Evolutionary conservation across 2,888 invertebrate species (phyloP), one percentile per base, ranked within the genome.

Genomic region (Nineta flava): DNA sequence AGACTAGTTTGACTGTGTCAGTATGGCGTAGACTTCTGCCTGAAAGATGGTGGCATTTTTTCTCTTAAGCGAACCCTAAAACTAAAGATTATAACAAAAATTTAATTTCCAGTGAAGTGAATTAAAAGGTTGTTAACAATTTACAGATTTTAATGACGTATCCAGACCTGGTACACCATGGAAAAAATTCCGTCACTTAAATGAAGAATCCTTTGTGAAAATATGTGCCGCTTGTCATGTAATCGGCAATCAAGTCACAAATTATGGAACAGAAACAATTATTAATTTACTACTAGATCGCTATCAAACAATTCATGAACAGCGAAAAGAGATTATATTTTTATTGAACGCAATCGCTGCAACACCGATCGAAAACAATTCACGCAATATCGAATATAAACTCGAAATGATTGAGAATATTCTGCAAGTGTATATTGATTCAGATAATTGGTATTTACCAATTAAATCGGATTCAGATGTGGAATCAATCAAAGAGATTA

Each of bases 131-230:
- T 19, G 19, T 5, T 3, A 55, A 19, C n/a, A 16, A 12, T 46
- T 55, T 49, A 51, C 56, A 63, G 70, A 70, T 53, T 61, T 71
- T 32, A 66, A 72, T 47, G 60, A 63, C 49, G 56, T 57, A 16
- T 56, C 61, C 6, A 62, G 67, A 50, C 55, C 58, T 12, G 62
- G 63, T 48, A 64, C 70, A 3, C 74, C 77, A 0, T 87, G 86
- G 86, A 75, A 77, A 51, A 66, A 68, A 46, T 79, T 81, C 52
- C 74, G 73, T 49, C 75, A 80, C 63, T 67, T 84, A 47, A 71
- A 70, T 52, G 68, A 72, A 10, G 57, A 62, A 19, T 59, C 59
- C 2, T 60, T 70, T 51, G 53, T 57, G 1, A 71, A 76, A 45
- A 62, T 86, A n/a, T 67, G 70, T 44, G 65, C 66, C 15, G 66